Conservation (phyloP, 1,140 invertebrate species). For the Achatina immaculata region DNA sequence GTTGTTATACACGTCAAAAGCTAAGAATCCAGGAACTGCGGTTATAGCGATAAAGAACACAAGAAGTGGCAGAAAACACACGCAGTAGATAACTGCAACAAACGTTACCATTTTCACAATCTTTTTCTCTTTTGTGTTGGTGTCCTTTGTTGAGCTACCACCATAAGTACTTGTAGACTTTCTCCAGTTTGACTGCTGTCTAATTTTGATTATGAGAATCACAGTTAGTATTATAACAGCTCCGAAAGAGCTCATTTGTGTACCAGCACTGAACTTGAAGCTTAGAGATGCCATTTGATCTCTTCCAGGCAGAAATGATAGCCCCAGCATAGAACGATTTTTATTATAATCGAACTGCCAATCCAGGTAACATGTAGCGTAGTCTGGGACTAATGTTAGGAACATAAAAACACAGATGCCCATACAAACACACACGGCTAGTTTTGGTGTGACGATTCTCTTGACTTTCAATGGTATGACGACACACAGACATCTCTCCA, state of each 20-base stretch:
- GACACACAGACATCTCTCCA: too few species aligned
- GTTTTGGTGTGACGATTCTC: too few species aligned
- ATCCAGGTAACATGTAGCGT: not conserved
- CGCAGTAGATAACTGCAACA: not conserved
- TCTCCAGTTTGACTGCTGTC: conserved; percentile 12
- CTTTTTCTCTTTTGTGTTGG: conserved; percentile 1
- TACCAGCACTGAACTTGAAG: not conserved
- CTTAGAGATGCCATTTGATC: not conserved
- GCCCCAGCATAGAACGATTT: not conserved
- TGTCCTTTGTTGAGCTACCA: not conserved
- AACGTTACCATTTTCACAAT: conserved; percentile 18
- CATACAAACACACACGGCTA: too few species aligned
- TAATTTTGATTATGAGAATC: not conserved
- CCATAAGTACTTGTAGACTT: not conserved
- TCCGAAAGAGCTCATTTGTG: not conserved
- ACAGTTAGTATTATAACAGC: not conserved
- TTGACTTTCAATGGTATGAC: too few species aligned
- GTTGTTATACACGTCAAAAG: not conserved
- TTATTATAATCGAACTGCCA: not conserved
- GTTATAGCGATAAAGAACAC: not conserved
- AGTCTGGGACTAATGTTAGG: not conserved
- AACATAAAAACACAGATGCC: too few species aligned
- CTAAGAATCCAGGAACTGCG: not conserved
- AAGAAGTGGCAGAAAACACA: conserved; percentile 8
- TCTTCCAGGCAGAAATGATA: not conserved